A percentile compares a stretch with the other conserved stretches of the same genome.
Evolutionary conservation across 2,888 invertebrate genomes (phyloP).

Genomic region (Aporophyla lueneburgensis): DNA sequence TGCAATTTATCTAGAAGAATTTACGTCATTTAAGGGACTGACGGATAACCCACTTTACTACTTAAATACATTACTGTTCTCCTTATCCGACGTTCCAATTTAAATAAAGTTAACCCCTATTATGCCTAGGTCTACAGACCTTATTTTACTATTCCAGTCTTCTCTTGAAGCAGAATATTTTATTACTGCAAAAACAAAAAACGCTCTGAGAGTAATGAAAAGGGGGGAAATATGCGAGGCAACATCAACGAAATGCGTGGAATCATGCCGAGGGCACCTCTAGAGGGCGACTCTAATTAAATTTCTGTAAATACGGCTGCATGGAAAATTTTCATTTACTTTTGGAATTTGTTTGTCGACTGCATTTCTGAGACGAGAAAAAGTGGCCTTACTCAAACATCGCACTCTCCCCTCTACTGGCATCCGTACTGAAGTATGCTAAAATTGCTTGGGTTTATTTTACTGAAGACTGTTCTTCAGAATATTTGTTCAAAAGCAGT

Average conservation of each 20-base stretch:
- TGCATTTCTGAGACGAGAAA: constrained; percentile 65
- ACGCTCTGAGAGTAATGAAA: constrained; percentile 45
- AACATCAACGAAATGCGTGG: constrained; percentile 71
- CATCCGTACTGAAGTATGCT: constrained; percentile 1
- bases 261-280: constrained; percentile 67
- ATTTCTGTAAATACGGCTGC: constrained; percentile 78
- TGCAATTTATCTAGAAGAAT: constrained; percentile 23
- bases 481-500: constrained; percentile 5
- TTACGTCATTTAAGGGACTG: constrained; percentile 15
- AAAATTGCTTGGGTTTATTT: constrained; percentile 46
- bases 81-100: constrained; percentile 46
- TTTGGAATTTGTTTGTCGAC: constrained; percentile 73
- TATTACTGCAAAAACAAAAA: constrained; percentile 26
- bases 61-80: constrained; percentile 44
- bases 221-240: constrained; percentile 63
- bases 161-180: constrained; percentile 40
- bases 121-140: constrained; percentile 34
- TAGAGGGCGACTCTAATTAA: constrained; percentile 78
- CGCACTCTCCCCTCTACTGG: constrained; percentile 16
- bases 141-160: constrained; percentile 35
- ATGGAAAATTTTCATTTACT: constrained; percentile 75
- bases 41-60: constrained; percentile 14
- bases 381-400: constrained; percentile 43
- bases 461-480: not conserved
- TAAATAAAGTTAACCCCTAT: constrained; percentile 56